Percentiles rank a stretch among this genome's conserved stretches.
Conservation (phyloP, 2,888 invertebrate genomes). For the Asteroscopus sphinx region DNA sequence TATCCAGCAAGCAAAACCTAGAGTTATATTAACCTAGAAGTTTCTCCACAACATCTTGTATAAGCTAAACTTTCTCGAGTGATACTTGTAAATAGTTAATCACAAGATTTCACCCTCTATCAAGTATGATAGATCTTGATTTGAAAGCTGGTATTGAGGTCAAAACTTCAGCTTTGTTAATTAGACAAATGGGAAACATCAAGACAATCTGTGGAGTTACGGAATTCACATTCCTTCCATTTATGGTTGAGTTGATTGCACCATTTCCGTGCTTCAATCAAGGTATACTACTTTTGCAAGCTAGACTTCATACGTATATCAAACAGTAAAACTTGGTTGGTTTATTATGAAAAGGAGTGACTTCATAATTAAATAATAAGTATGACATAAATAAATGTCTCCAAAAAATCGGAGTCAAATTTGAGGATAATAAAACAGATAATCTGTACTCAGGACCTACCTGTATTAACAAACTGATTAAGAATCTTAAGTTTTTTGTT, state of each 20-base stretch:
- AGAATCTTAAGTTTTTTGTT: too few species aligned
- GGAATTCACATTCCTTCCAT: conserved; percentile 10
- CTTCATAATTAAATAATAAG: too few species aligned
- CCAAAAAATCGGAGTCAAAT: too few species aligned
- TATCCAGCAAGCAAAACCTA: conserved; percentile 1
- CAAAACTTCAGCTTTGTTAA: conserved; percentile 45
- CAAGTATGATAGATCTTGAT: conserved; percentile 42
- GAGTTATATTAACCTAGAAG: conserved; percentile 33
- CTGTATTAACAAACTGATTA: too few species aligned
- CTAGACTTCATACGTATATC: too few species aligned
- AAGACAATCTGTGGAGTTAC: conserved; percentile 35
- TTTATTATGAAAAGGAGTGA: too few species aligned
- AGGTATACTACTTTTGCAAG: too few species aligned
- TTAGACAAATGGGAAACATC: conserved; percentile 58
- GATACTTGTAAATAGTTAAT: conserved; percentile 46
- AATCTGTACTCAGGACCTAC: too few species aligned
- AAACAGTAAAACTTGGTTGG: too few species aligned
- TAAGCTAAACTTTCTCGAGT: conserved; percentile 23
- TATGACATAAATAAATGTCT: too few species aligned
- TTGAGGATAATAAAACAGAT: too few species aligned
- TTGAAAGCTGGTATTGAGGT: conserved; percentile 43
- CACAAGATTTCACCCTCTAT: conserved; percentile 18
- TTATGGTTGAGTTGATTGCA: conserved; percentile 2
- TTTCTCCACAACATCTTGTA: conserved; percentile 26
- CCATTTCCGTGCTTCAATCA: too few species aligned